phyloP scores from a whole-genome alignment of 2,888 invertebrate species.

The Phengaris arion region DNA sequence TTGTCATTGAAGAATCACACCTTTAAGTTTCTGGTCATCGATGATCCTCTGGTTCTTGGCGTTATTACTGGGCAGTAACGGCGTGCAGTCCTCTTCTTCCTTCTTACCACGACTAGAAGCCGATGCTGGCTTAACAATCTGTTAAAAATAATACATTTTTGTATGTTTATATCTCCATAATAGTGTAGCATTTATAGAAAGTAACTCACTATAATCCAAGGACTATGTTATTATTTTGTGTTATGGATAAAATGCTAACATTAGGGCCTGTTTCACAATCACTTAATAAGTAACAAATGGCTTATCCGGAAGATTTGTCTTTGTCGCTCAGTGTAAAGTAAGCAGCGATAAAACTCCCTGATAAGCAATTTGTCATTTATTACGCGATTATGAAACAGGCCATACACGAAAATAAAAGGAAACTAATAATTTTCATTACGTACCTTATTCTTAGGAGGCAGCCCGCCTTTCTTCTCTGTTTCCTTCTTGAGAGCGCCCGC shows the following conservation, averaged over 20 bases:
- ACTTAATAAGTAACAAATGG: no score
- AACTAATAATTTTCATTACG: not conserved
- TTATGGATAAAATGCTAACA: no score
- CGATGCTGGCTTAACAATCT: constrained; percentile 55
- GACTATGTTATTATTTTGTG: no score
- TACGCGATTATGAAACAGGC: no score
- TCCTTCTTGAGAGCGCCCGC: constrained; percentile 77
- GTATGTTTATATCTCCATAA: not conserved
- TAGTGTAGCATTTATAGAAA: not conserved
- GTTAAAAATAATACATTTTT: not conserved
- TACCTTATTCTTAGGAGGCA: constrained; percentile 80
- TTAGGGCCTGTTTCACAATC: no score
- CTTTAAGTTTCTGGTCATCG: constrained; percentile 95
- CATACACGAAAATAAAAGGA: not conserved
- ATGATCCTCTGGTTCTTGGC: constrained; percentile 95
- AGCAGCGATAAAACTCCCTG: no score
- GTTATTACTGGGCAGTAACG: constrained; percentile 89
- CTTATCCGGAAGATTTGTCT: no score
- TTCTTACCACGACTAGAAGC: constrained; percentile 82
- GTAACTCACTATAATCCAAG: not conserved
- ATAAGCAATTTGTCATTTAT: no score
- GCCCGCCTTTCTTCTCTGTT: constrained; percentile 66
- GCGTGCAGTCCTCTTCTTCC: constrained; percentile 90
- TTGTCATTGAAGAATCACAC: constrained; percentile 41
- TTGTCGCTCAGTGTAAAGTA: no score